Evolutionary conservation across 53 echinoderm and acorn worm genomes (phyloP).

Genomic region (Crossaster papposus): DNA sequence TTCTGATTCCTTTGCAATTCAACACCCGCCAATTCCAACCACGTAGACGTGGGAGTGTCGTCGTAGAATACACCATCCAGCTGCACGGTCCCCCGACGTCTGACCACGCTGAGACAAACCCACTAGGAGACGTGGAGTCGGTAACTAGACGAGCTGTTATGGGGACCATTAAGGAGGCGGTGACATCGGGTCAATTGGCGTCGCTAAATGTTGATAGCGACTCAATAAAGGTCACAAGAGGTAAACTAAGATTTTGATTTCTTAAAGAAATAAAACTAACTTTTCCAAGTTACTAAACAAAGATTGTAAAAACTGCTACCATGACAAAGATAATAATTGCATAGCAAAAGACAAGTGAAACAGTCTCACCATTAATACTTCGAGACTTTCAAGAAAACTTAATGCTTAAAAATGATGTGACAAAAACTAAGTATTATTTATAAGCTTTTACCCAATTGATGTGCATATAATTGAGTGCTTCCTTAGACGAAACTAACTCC

Average conservation of each 20-base stretch:
- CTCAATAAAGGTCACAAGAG: slow-evolving; percentile 32
- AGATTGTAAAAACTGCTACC: no score
- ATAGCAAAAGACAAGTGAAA: no score
- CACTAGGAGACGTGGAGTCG: not conserved
- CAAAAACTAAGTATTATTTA: no score
- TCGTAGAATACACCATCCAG: slow-evolving; percentile 37
- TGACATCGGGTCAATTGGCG: slow-evolving; percentile 13
- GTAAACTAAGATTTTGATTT: not conserved
- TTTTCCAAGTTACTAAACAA: no score
- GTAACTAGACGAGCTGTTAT: slow-evolving; percentile 2
- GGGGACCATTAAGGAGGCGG: not conserved
- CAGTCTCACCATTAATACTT: no score
- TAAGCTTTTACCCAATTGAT: not conserved
- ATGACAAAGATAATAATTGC: no score
- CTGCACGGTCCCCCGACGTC: slow-evolving; percentile 40
- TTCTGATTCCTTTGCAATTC: not conserved
- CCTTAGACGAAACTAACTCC: no score
- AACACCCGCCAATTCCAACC: not conserved
- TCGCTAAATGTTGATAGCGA: slow-evolving; percentile 22
- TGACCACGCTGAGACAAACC: not conserved
- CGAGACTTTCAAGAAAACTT: no score
- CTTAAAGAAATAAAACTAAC: no score
- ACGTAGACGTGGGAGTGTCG: slow-evolving; percentile 30
- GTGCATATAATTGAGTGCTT: not conserved
- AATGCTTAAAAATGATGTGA: no score